Conservation (phyloP, 92 coral and sea anemone species). For the Bergia sp. region DNA sequence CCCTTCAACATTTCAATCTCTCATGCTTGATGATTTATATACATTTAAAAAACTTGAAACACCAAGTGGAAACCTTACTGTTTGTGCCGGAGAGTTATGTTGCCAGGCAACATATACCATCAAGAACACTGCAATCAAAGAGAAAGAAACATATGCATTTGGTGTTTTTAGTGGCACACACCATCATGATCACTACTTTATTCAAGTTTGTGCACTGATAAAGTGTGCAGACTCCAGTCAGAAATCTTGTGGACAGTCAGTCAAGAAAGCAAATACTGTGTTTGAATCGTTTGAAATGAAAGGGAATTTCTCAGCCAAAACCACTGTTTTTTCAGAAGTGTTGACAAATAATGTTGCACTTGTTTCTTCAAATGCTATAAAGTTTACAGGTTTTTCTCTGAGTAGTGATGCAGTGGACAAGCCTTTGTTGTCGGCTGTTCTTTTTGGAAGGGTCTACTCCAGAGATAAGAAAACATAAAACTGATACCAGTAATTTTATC, state of each 20-base stretch:
- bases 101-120: conserved; percentile 64
- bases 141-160: conserved; percentile 73
- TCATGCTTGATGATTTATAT: conserved; percentile 67
- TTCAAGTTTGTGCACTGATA: conserved; percentile 82
- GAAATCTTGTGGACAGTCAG: conserved; percentile 74
- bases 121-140: conserved; percentile 31
- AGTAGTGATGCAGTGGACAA: conserved; percentile 51
- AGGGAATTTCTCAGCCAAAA: conserved; percentile 83
- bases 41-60: conserved; percentile 62
- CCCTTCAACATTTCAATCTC: conserved; percentile 51
- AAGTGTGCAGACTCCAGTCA: conserved; percentile 70
- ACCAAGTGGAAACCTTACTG: conserved; percentile 51
- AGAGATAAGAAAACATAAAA: conserved; percentile 40
- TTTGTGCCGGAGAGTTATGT: conserved; percentile 73
- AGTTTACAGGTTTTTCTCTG: conserved; percentile 58
- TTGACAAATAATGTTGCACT: conserved; percentile 69
- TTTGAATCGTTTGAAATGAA: conserved; percentile 69
- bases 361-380: conserved; percentile 51
- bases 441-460: conserved; percentile 80
- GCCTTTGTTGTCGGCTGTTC: conserved; percentile 86
- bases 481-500: too few species aligned
- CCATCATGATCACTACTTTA: conserved; percentile 55
- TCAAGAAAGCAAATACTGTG: conserved; percentile 62
- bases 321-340: conserved; percentile 82
- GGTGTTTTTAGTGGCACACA: conserved; percentile 90